phyloP scores from a whole-genome alignment of 2,113 vertebrate species.

The Eulacestoma nigropectus region DNA sequence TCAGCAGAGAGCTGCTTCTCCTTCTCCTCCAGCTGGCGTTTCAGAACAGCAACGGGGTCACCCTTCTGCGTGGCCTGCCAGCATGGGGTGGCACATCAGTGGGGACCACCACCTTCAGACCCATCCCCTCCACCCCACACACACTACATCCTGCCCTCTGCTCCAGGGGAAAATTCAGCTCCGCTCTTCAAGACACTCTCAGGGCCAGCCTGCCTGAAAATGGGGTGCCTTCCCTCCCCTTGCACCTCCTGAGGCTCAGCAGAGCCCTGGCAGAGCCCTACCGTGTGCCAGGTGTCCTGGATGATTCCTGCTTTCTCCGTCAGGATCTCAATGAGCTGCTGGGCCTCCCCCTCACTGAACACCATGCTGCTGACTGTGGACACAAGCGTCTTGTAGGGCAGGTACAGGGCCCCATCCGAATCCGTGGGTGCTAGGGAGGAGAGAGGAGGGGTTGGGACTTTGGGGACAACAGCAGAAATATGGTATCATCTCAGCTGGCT shows the following conservation, averaged over 20 bases:
- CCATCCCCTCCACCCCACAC: neutral
- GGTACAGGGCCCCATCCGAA: constrained; percentile 75
- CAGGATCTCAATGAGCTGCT: constrained; percentile 89
- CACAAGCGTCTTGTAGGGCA: constrained; percentile 87
- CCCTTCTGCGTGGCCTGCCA: constrained; percentile 89
- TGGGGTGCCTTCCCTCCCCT: neutral
- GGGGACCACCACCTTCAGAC: neutral
- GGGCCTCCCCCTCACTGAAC: constrained; percentile 87
- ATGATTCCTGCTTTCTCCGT: constrained; percentile 83
- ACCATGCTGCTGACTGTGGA: constrained; percentile 85
- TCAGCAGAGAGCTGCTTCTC: constrained; percentile 85
- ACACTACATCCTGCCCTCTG: rapidly evolving
- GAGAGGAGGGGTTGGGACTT: neutral
- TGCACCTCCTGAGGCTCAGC: rapidly evolving
- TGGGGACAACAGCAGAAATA: neutral
- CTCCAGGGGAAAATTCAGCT: neutral
- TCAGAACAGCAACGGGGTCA: constrained; percentile 83
- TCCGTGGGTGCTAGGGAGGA: constrained; percentile 54
- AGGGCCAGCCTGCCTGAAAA: neutral
- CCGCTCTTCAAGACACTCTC: neutral
- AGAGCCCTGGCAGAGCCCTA: constrained; percentile 36
- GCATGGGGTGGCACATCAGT: neutral
- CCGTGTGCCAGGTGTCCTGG: constrained; percentile 92
- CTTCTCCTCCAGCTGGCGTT: constrained; percentile 90
- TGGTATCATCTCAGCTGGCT: neutral